Evolutionary conservation across 2,797 vertebrate species (phyloP), one percentile per base, ranked within the genome.

Genomic region (Melanotaenia boesemani): DNA sequence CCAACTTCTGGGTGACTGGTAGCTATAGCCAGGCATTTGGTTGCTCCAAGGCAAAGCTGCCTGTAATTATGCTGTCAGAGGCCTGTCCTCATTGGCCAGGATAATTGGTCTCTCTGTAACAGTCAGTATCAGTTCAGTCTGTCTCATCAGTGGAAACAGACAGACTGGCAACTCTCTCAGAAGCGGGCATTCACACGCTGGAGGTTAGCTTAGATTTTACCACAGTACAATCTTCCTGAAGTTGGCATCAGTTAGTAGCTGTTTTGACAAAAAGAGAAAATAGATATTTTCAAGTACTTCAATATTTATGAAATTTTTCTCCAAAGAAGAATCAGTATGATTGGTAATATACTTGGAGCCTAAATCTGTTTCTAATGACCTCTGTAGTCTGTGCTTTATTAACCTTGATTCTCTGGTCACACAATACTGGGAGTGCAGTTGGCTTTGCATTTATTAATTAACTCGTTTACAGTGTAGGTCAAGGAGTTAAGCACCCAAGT

Each of bases 31-130:
- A 77, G 86, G 89, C 83, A 78, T 87, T 83, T 87, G 86, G 87
- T 82, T 79, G 80, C 80, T 83, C 64, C 67, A 74, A 76, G 70
- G 82, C 86, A 86, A 82, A 74, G 82, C 90, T 90, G 79, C 84
- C 88, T 89, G 88, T 88, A 91, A 93, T 93, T 92, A 93, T 82
- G 82, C 85, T 93, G 91, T 94, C 91, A 94, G 86, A 92, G 88
- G 86, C 88, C 91, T 91, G 80, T 92, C 83, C 90, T 91, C 90
- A 91, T 92, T 92, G 87, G 87, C 86, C 77, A 79, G 81, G 86
- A 91, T 92, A 94, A 94, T 92, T 91, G 86, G 83, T 86, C 80
- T 85, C 80, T 88, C 85, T 91, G 89, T 93, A 92, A 91, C 83
- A 90, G 91, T 90, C 88, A 85, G 81, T 84, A 91, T 88, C 85